Conservation (phyloP, 2,888 invertebrate species). For the Catocala sponsa region DNA sequence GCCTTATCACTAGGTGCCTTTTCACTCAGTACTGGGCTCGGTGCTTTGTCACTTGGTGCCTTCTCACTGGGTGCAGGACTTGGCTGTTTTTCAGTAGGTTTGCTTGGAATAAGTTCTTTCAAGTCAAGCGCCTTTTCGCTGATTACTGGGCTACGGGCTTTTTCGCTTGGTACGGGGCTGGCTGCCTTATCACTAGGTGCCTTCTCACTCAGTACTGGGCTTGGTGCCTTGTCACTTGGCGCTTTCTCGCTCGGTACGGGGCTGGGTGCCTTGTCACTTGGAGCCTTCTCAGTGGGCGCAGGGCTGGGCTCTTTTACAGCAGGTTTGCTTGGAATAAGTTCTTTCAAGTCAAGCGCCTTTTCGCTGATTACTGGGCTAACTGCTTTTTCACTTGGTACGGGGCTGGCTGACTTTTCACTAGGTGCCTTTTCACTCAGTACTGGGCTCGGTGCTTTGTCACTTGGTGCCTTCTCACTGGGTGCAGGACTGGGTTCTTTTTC, state of each 20-base stretch:
- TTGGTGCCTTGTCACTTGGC: constrained; percentile 21
- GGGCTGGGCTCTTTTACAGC: constrained; percentile 11
- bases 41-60: not conserved
- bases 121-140: not conserved
- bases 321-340: too few species aligned
- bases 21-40: not conserved
- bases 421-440: too few species aligned
- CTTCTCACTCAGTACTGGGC: constrained; percentile 5
- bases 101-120: constrained; percentile 15
- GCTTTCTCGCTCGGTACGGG: not conserved
- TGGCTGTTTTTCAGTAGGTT: constrained; percentile 11
- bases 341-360: not conserved
- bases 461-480: too few species aligned
- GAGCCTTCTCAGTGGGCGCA: not conserved
- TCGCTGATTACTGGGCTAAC: not conserved
- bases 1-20: too few species aligned
- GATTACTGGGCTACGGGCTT: constrained; percentile 7
- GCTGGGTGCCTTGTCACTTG: constrained; percentile 22
- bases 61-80: constrained; percentile 21
- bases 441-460: too few species aligned
- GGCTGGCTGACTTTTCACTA: too few species aligned
- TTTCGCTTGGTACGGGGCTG: not conserved
- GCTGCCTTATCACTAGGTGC: constrained; percentile 1
- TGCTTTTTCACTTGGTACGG: not conserved
- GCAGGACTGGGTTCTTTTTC: not conserved